Base-by-base conservation (phyloP, 2,888 invertebrate genomes). In the Sarcophaga caerulescens region DNA sequence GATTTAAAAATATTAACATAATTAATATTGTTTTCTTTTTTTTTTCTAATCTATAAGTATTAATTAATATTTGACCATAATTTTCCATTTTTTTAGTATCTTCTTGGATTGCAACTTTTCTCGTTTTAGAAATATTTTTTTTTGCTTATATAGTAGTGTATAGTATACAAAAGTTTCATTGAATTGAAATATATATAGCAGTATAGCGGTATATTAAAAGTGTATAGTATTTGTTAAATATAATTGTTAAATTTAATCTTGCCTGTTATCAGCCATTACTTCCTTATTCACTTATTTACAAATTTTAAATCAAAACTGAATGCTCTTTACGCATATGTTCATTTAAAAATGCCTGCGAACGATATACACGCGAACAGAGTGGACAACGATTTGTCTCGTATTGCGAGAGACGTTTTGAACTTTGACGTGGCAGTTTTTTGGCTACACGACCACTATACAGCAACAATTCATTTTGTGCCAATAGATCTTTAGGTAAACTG, bases 291-390 rank as follows among this genome's bases (percentile, higher is more conserved):
- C 60, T 45, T 23, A n/a, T 10, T 66, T 66, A 17, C 4, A 19
- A 17, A 35, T 23, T 73, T 89, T 90, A 92, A 74, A 93, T 93
- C 71, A 93, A 89, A 76, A 93, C 91, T 59, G 93, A 93, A 88
- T 93, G 93, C 88, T 93, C 93, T 79, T 93, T 92, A 81, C 93
- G 91, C 93, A 93, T 93, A 79, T 93, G 93, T 83, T 93, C 93
- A 81, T 93, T 93, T 62, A 93, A 89, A 88, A 92, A 92, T 57
- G 93, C 91, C 85, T 93, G 93, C 5, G 93, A 91, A 74, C 93
- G 90, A 88, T 93, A 93, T 81, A 92, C 91, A 3, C 92, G 89
- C n/a, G 92, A 90, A 85, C 93, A 93, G 6, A 93, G 89, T 1
- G 93, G 93, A 89, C 93, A 93, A 47, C 93, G 92, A 89, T 92